phyloP scores from a whole-genome alignment of 2,113 vertebrate species.

The Porphyrio hochstetteri region DNA sequence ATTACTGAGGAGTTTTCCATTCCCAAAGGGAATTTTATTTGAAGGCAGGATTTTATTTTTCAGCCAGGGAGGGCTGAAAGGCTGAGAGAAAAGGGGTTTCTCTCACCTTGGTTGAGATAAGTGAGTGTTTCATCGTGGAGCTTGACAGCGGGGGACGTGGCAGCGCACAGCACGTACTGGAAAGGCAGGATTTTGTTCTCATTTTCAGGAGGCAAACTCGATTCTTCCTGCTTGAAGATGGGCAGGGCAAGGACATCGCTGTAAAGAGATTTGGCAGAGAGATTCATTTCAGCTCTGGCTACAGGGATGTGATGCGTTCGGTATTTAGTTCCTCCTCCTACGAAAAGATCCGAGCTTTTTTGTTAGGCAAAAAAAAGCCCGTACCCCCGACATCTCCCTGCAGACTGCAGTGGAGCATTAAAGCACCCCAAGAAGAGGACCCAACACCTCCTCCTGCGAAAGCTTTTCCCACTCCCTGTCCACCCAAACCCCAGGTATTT shows the following conservation, averaged over 20 bases:
- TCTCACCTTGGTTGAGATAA: slow-evolving; percentile 97
- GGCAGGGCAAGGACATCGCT: slow-evolving; percentile 96
- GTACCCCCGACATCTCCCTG: neutral
- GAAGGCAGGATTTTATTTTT: neutral
- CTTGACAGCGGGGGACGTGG: slow-evolving; percentile 95
- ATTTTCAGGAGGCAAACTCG: slow-evolving; percentile 87
- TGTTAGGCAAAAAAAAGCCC: neutral
- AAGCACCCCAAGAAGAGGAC: neutral
- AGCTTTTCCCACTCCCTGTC: neutral
- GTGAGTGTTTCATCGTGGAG: slow-evolving; percentile 98
- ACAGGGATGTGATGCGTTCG: accelerated
- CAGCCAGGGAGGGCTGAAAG: too few species aligned
- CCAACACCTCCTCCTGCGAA: too few species aligned
- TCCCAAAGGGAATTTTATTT: neutral
- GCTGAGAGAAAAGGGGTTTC: accelerated
- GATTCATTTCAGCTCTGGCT: neutral
- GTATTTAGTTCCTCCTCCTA: neutral
- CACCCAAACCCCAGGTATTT: neutral
- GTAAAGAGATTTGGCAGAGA: neutral
- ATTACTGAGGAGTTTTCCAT: accelerated
- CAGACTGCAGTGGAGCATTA: neutral
- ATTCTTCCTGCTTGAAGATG: slow-evolving; percentile 99
- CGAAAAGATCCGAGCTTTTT: neutral
- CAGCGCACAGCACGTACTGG: slow-evolving; percentile 96
- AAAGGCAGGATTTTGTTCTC: slow-evolving; percentile 96